Evolutionary conservation across 2,797 vertebrate genomes (phyloP).

Genomic region (Poliocrania exsul): DNA sequence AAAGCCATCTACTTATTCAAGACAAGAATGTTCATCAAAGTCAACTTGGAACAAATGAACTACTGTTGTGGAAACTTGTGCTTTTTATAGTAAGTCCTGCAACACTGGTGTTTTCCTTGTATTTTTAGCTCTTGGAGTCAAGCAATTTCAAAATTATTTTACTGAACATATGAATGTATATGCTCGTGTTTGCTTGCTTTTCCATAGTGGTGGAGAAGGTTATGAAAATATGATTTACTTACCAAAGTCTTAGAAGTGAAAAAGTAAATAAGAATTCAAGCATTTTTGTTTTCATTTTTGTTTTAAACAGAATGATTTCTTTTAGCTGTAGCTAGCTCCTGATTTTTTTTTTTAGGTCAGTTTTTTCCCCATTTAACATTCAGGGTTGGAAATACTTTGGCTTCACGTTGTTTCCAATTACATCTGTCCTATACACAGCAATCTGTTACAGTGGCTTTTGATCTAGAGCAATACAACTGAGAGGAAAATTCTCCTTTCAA

Average conservation of each 20-base stretch:
- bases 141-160: not conserved
- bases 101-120: not conserved
- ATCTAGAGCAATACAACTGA: not conserved
- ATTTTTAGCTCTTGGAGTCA: not conserved
- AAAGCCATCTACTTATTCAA: not conserved
- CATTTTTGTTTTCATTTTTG: not conserved
- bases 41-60: not conserved
- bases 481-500: constrained; percentile 29
- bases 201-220: not conserved
- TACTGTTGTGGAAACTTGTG: not conserved
- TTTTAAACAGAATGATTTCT: not conserved
- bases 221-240: not conserved
- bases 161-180: not conserved
- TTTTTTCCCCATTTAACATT: not conserved
- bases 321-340: not conserved
- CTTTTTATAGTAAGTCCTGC: not conserved
- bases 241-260: not conserved
- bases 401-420: constrained; percentile 12
- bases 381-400: not conserved
- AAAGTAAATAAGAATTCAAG: not conserved
- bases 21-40: not conserved
- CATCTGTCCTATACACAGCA: not conserved
- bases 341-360: not conserved
- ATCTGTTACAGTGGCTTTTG: constrained; percentile 29
- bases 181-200: not conserved